Evolutionary conservation across 2,113 vertebrate genomes (phyloP).

Genomic region (Rhynchomys soricoides): DNA sequence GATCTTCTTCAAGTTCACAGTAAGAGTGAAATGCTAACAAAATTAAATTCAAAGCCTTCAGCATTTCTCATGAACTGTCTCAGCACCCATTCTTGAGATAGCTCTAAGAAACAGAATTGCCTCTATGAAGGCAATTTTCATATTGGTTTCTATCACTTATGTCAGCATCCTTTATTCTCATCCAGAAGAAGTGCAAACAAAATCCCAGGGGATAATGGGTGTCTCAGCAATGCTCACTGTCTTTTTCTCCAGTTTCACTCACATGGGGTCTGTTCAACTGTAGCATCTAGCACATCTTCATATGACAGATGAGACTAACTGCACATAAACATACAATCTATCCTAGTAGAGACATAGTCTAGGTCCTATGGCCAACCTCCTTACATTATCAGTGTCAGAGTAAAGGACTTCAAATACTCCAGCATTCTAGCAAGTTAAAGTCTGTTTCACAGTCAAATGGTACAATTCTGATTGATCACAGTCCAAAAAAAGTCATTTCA

Average conservation of each 20-base stretch:
- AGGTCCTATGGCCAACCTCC: neutral
- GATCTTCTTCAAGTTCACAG: neutral
- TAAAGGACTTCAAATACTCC: neutral
- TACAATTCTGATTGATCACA: constrained; percentile 45
- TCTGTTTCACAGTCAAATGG: constrained; percentile 24
- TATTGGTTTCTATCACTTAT: neutral
- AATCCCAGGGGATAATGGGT: neutral
- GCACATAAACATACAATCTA: neutral
- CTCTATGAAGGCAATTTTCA: neutral
- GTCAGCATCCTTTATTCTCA: neutral
- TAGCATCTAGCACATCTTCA: neutral
- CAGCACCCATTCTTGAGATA: neutral
- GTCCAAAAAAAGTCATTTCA: neutral
- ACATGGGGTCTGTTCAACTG: neutral
- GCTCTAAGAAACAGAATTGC: neutral
- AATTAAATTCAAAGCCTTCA: neutral
- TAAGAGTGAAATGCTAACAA: neutral
- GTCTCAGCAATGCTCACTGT: neutral
- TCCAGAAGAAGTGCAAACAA: neutral
- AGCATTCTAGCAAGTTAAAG: neutral
- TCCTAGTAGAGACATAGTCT: neutral
- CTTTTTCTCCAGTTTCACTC: neutral
- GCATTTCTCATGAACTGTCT: neutral
- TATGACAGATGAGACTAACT: neutral
- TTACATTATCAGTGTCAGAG: neutral